Conservation (phyloP, 2,888 invertebrate genomes). For the Macrophya annulata region DNA sequence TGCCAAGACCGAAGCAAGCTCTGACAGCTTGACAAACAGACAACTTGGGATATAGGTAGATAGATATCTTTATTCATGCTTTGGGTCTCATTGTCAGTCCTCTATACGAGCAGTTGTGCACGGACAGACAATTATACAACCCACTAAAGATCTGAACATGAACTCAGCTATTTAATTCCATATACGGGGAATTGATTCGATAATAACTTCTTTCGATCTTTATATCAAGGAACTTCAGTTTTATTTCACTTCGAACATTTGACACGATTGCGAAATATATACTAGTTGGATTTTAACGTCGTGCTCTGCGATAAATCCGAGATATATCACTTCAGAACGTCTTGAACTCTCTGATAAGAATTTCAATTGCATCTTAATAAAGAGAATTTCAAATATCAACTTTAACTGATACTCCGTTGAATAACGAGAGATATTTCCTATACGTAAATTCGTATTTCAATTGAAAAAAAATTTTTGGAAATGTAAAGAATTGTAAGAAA, state of each 20-base stretch:
- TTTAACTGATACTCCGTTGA: not conserved
- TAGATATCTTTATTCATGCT: conserved; percentile 9
- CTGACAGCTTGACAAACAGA: conserved; percentile 19
- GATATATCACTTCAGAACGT: not conserved
- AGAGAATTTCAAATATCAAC: not conserved
- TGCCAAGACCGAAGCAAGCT: not conserved
- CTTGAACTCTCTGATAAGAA: not conserved
- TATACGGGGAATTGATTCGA: not conserved
- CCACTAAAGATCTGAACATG: not conserved
- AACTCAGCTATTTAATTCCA: not conserved
- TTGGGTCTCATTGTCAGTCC: not conserved
- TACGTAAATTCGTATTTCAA: not conserved
- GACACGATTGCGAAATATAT: not conserved
- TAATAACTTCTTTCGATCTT: not conserved
- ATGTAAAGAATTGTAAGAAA: not conserved
- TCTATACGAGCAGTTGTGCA: not conserved
- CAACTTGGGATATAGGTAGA: not conserved
- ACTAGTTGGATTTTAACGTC: not conserved
- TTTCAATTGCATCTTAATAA: not conserved
- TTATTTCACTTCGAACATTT: not conserved
- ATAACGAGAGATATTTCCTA: not conserved
- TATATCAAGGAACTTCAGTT: not conserved
- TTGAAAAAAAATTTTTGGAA: not conserved
- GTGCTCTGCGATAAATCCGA: not conserved
- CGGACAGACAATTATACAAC: not conserved